These are phyloP conservation scores for Nycteola revayana DNA, from an alignment of 2,888 invertebrate genomes.

Conservation along the genomic window DNA sequence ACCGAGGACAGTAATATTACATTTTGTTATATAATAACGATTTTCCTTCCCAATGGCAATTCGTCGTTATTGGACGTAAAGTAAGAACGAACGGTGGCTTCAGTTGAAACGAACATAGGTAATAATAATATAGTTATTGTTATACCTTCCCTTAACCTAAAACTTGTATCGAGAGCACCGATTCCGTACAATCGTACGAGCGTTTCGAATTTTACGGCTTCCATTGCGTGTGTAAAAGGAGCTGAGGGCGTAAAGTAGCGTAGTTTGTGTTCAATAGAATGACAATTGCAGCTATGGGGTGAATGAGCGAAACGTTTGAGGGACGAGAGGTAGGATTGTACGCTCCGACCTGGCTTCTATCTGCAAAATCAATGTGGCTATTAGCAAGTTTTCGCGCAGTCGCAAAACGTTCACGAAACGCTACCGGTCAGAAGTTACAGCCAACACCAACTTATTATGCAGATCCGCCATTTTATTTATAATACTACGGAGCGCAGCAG, in stretches of 20 bases:
- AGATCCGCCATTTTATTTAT: conserved; percentile 29
- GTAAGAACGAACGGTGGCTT: conserved; percentile 57
- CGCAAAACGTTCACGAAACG: conserved; percentile 66
- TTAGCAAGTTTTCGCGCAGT: conserved; percentile 82
- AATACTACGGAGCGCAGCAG: no score
- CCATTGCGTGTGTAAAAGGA: conserved; percentile 44
- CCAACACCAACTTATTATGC: conserved; percentile 41
- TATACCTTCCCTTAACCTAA: conserved; percentile 62
- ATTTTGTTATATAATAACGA: conserved; percentile 64
- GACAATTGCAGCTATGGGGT: conserved; percentile 33
- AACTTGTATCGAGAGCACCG: conserved; percentile 33
- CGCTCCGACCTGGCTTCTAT: conserved; percentile 79
- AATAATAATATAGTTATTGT: conserved; percentile 72
- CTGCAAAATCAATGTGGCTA: conserved; percentile 82
- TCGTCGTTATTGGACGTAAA: conserved; percentile 71
- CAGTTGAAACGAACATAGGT: conserved; percentile 64
- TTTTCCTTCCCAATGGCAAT: conserved; percentile 66
- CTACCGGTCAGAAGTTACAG: conserved; percentile 66
- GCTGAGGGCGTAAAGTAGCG: conserved; percentile 24
- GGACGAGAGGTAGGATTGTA: conserved; percentile 67
- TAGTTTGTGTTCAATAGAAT: conserved; percentile 41
- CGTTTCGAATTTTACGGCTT: conserved; percentile 35
- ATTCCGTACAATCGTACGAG: conserved; percentile 27
- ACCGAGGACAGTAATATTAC: conserved; percentile 58
- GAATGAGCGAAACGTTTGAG: conserved; percentile 39